Base-by-base conservation (phyloP, 2,113 vertebrate genomes). In the Nothobranchius furzeri region DNA sequence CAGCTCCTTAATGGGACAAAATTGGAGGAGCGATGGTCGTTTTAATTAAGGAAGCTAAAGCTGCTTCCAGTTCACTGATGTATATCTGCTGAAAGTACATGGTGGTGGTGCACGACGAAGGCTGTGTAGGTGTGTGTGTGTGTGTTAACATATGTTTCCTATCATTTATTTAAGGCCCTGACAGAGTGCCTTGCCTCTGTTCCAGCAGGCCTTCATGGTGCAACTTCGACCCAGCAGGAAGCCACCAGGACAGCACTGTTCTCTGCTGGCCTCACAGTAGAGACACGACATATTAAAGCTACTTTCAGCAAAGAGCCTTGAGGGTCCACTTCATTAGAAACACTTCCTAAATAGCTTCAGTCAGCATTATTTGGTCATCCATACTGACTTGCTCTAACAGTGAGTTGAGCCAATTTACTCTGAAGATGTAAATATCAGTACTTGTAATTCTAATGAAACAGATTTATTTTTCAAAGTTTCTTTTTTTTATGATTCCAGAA, bases 1-100 rank as follows among this genome's bases (percentile, higher is more conserved):
- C 87, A 78, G 76, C 85, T 68, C 58, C 60, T 83, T 91, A 90
- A 91, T 90, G 76, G 85, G 76, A 59, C 9, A 17, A 58, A 87
- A 89, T 75, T 85, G 81, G 78, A 82, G 80, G 67, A 83, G 73
- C 75, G 63, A 78, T 82, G 73, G 70, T 70, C 62, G 60, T 68
- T 85, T 89, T 89, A 91, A 91, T 93, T 91, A 91, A 83, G 61
- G 69, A 55, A 58, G 67, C 75, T 71, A 49, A 89, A 84, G 79
- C 68, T 63, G 68, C 81, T 78, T 84, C 71, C 62, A 60, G 50
- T 60, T 60, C 69, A 20, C 45, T 72, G 77, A 76, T 73, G 83
- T 75, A 65, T 56, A 36, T n/a, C 60, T 56, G 50, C 51, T 49
- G 47, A 13, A 36, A 12, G 53, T 17, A 43, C 46, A 40, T 35